Evolutionary conservation across 1,140 invertebrate species (phyloP).

Genomic region (Anoplophora glabripennis): DNA sequence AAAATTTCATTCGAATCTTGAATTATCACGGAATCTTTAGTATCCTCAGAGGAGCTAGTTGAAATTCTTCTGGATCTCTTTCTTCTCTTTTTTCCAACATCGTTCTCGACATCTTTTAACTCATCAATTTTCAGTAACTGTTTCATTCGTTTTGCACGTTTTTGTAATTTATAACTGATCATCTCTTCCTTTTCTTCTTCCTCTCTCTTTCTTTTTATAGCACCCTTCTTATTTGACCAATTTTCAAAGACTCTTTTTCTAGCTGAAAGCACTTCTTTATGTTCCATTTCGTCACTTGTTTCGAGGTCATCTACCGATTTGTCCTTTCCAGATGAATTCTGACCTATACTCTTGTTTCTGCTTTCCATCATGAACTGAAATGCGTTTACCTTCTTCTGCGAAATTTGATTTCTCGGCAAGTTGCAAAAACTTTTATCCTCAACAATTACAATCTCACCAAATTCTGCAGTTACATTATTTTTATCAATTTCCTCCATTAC

Average conservation of each 20-base stretch:
- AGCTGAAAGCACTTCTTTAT: constrained; percentile 50
- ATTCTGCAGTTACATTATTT: not conserved
- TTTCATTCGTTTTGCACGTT: constrained; percentile 56
- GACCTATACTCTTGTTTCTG: constrained; percentile 58
- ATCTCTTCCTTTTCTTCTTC: constrained; percentile 53
- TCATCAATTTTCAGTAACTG: constrained; percentile 46
- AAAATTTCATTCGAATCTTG: too few relatives aligned
- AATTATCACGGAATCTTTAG: too few relatives aligned
- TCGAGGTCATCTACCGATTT: constrained; percentile 34
- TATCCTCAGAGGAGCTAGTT: not conserved
- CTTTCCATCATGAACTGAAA: constrained; percentile 64
- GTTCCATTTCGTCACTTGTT: constrained; percentile 30
- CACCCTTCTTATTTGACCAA: constrained; percentile 58
- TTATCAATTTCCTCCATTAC: not conserved
- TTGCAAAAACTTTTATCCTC: too few relatives aligned
- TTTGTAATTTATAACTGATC: constrained; percentile 55
- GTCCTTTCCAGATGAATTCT: constrained; percentile 59
- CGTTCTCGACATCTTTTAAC: constrained; percentile 7
- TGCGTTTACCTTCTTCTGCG: constrained; percentile 49
- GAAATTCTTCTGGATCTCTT: not conserved
- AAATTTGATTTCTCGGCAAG: not conserved
- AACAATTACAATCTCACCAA: not conserved
- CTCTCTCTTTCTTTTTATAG: constrained; percentile 55
- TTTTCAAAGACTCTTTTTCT: constrained; percentile 53
- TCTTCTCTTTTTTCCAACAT: not conserved